Conservation (phyloP, 2,113 vertebrate genomes). For the Pterocles burchelli region DNA sequence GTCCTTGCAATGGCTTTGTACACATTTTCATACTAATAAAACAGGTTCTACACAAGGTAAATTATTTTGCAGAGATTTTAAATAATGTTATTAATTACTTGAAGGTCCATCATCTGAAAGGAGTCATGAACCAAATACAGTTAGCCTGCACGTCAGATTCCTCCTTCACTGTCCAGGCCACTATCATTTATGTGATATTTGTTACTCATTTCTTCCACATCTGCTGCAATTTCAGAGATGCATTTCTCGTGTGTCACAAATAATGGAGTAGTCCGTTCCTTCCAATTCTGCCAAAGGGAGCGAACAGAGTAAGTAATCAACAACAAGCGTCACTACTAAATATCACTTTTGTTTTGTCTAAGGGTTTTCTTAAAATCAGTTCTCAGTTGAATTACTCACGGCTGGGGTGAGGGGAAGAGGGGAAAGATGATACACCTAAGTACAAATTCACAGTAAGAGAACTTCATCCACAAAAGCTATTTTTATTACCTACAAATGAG, state of each 20-base stretch:
- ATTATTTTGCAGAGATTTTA: background rate
- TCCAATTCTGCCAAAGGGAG: constrained; percentile 33
- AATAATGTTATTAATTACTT: constrained; percentile 2
- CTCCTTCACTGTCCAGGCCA: background rate
- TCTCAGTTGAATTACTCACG: background rate
- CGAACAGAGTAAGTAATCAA: constrained; percentile 3
- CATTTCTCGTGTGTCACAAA: constrained; percentile 47
- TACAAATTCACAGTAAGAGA: background rate
- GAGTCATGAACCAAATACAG: background rate
- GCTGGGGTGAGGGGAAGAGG: no score
- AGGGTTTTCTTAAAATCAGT: background rate
- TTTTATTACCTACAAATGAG: constrained; percentile 20
- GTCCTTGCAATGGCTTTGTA: background rate
- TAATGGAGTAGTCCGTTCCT: constrained; percentile 21
- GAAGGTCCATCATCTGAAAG: constrained; percentile 5
- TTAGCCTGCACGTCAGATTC: constrained; percentile 7
- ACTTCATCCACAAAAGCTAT: background rate
- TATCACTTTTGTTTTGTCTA: background rate
- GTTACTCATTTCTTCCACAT: constrained; percentile 52
- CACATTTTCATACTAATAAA: background rate
- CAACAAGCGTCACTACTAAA: background rate
- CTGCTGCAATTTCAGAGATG: constrained; percentile 43
- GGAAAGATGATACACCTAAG: background rate
- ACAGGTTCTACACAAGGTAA: background rate
- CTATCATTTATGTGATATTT: constrained; percentile 19